A percentile compares a stretch with the other conserved stretches of the same genome.
phyloP scores from a whole-genome alignment of 2,888 invertebrate species.

The Acanthosepion pharaonis region DNA sequence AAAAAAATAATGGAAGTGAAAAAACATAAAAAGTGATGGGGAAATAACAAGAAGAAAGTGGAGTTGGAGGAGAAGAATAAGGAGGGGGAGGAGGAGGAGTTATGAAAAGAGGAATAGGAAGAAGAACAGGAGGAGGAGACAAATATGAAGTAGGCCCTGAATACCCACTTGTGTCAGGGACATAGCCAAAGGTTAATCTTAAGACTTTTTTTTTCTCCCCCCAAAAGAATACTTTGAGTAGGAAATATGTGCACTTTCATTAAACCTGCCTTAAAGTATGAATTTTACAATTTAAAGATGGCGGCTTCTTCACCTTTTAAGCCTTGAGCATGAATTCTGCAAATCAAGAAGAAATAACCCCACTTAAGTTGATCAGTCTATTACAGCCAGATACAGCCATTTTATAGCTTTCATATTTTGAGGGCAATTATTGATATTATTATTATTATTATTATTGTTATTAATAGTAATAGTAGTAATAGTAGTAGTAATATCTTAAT shows the following conservation, averaged over 20 bases:
- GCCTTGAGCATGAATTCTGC: not conserved
- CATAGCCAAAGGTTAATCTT: not conserved
- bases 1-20: not conserved
- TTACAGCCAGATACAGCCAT: constrained; percentile 33
- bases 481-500: not conserved
- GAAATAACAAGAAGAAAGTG: not conserved
- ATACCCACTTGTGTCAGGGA: constrained; percentile 33
- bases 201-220: not conserved
- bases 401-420: constrained; percentile 3
- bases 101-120: not conserved
- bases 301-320: not conserved
- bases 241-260: constrained; percentile 2
- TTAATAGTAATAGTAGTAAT: not conserved
- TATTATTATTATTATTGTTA: not conserved
- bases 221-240: not conserved
- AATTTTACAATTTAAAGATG: constrained; percentile 20
- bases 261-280: not conserved
- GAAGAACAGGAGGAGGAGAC: not conserved
- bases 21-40: not conserved
- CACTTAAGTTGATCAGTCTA: not conserved
- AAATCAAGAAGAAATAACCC: constrained; percentile 18
- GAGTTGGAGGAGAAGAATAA: too few species aligned
- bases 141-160: constrained; percentile 17
- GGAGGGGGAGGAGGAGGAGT: too few species aligned
- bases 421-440: not conserved